Conservation (phyloP, 1,140 invertebrate species). For the Habropoda laboriosa region DNA sequence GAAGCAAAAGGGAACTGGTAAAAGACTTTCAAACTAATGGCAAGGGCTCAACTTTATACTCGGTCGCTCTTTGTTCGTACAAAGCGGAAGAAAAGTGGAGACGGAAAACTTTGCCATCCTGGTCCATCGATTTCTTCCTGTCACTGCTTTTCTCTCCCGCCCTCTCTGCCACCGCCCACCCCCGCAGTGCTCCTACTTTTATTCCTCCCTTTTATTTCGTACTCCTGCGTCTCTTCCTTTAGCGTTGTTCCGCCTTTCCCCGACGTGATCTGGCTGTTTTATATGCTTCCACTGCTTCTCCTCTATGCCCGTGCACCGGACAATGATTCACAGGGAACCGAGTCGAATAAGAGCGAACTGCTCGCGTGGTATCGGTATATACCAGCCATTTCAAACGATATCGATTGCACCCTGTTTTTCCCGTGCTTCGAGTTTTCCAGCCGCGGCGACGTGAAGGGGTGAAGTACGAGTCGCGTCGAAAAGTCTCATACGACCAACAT, state of each 20-base stretch:
- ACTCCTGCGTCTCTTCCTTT: too few species aligned
- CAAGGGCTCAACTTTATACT: constrained; percentile 46
- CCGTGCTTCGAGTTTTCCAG: neutral
- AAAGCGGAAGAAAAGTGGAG: constrained; percentile 43
- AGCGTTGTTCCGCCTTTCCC: neutral
- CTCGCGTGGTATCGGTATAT: constrained; percentile 3
- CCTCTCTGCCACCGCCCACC: too few species aligned
- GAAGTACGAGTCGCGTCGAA: constrained; percentile 9
- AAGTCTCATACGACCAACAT: neutral
- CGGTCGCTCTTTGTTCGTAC: constrained; percentile 41
- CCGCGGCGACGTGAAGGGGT: too few species aligned
- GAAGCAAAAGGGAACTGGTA: constrained; percentile 13
- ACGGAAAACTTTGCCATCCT: constrained; percentile 49
- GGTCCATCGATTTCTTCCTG: constrained; percentile 53
- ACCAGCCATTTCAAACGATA: constrained; percentile 1
- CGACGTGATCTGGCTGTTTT: constrained; percentile 15
- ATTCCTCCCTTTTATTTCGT: constrained; percentile 4
- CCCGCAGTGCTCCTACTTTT: constrained; percentile 19
- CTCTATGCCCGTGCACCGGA: constrained; percentile 19
- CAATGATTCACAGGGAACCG: constrained; percentile 46
- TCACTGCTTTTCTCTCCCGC: neutral
- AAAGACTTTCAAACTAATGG: constrained; percentile 53
- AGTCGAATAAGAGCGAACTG: constrained; percentile 9
- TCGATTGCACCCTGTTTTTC: neutral
- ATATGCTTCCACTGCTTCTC: constrained; percentile 26